Conservation (phyloP, 1,140 invertebrate genomes). For the fruit fly (Drosophila melanogaster) region Release_6_plus_ISO1_MT NT_033779.5:9681501-9682000, state of each 20-base stretch:
- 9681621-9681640: conserved; percentile 21
- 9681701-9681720: conserved; percentile 21
- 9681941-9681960: too few relatives aligned
- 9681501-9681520: conserved; percentile 35
- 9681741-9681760: conserved; percentile 59
- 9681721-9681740: conserved; percentile 59
- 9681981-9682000: background rate
- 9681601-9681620: conserved; percentile 11
- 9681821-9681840: conserved; percentile 23
- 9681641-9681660: conserved; percentile 26
- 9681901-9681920: background rate
- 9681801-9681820: conserved; percentile 40
- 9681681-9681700: conserved; percentile 20
- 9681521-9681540: conserved; percentile 67
- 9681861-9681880: conserved; percentile 31
- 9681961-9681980: background rate
- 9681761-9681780: conserved; percentile 18
- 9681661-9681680: conserved; percentile 67
- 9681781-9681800: conserved; percentile 21
- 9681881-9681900: conserved; percentile 10
- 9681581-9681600: conserved; percentile 18
- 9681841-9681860: conserved; percentile 17
- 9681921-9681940: too few relatives aligned
- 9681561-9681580: conserved; percentile 65
- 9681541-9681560: conserved; percentile 73